Conservation (phyloP, 2,888 invertebrate species). For the Hoplodrina blanda region DNA sequence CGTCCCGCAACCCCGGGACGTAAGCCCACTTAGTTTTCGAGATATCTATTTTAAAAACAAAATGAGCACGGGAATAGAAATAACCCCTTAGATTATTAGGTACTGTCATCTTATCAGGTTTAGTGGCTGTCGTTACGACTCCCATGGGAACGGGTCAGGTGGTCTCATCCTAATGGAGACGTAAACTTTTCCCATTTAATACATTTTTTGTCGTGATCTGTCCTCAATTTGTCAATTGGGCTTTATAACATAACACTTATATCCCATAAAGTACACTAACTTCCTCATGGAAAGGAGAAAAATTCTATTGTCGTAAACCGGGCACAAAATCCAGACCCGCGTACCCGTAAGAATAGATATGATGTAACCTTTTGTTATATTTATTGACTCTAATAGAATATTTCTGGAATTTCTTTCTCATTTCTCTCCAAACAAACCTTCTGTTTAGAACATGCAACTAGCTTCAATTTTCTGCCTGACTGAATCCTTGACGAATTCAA, state of each 20-base stretch:
- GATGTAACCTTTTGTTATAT: no score
- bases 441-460: no score
- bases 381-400: no score
- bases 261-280: background rate
- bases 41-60: background rate
- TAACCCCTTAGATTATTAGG: slow-evolving; percentile 8
- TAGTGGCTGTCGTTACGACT: background rate
- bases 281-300: background rate
- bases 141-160: background rate
- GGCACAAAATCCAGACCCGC: no score
- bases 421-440: no score
- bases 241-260: no score
- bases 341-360: no score
- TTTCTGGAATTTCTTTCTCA: no score
- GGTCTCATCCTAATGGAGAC: background rate
- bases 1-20: no score
- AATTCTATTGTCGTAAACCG: no score
- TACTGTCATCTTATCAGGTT: slow-evolving; percentile 13
- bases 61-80: slow-evolving; percentile 2
- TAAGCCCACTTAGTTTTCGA: background rate
- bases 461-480: no score
- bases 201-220: background rate
- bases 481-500: no score
- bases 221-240: background rate
- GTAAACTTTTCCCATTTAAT: background rate